These are phyloP conservation scores for Diabrotica balteata DNA, from an alignment of 2,888 invertebrate genomes.

Conservation along the genomic window DNA sequence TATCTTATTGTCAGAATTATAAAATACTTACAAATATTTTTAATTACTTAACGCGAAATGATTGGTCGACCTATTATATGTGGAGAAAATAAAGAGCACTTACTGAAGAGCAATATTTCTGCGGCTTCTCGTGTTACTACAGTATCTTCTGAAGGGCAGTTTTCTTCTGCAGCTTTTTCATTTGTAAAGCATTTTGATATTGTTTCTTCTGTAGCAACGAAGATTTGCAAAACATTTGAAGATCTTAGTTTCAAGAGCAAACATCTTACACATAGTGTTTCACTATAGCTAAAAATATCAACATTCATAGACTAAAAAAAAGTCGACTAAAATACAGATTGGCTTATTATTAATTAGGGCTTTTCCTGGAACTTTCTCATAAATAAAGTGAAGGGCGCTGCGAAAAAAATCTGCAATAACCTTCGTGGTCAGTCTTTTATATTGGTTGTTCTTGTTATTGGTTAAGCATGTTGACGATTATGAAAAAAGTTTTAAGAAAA, in stretches of 20 bases:
- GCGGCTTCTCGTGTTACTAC: conserved; percentile 48
- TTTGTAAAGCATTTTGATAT: conserved; percentile 67
- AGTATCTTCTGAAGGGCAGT: conserved; percentile 64
- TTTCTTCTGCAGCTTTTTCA: conserved; percentile 66
- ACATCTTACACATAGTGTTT: conserved; percentile 68
- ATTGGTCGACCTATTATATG: too few relatives aligned
- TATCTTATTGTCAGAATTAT: too few relatives aligned
- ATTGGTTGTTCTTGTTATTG: too few relatives aligned
- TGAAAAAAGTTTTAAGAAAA: not conserved
- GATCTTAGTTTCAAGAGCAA: conserved; percentile 67
- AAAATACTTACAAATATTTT: too few relatives aligned
- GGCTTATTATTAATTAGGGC: too few relatives aligned
- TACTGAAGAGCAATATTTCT: conserved; percentile 69
- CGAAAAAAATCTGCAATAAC: not conserved
- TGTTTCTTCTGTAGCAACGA: conserved; percentile 65
- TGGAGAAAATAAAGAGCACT: conserved; percentile 49
- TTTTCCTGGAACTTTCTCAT: too few relatives aligned
- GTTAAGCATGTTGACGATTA: not conserved
- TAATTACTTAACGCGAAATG: too few relatives aligned
- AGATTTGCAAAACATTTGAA: conserved; percentile 68
- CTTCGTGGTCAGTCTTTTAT: too few relatives aligned
- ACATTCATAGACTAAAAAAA: too few relatives aligned
- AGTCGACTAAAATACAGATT: too few relatives aligned
- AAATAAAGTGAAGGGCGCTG: too few relatives aligned
- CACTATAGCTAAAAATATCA: conserved; percentile 60